These are phyloP conservation scores for Cyanistes caeruleus DNA, from an alignment of 2,113 vertebrate species.

Conservation along the genomic window DNA sequence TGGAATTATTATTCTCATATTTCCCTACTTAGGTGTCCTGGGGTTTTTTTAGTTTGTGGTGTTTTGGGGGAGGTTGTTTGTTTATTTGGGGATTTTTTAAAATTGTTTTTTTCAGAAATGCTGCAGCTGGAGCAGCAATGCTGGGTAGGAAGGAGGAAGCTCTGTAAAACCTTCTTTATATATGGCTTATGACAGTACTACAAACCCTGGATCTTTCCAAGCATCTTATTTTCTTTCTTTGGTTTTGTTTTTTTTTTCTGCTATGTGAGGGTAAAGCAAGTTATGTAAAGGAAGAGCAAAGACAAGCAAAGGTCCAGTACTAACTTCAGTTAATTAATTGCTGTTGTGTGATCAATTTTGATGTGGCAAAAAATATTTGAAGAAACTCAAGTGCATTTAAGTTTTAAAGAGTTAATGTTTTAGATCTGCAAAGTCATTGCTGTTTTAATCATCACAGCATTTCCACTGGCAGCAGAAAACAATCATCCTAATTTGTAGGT, in stretches of 20 bases:
- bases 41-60: not conserved
- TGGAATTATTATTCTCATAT: not conserved
- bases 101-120: not conserved
- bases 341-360: not conserved
- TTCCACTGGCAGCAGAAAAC: not conserved
- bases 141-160: not conserved
- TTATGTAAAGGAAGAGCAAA: not conserved
- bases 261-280: not conserved
- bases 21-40: not conserved
- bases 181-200: not conserved
- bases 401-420: not conserved
- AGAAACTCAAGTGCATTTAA: not conserved
- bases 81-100: not conserved
- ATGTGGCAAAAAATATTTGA: not conserved
- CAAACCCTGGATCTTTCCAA: not conserved
- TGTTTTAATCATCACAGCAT: not conserved
- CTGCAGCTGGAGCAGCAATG: not conserved
- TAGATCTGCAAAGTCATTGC: not conserved
- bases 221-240: not conserved
- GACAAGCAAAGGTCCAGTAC: not conserved
- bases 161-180: not conserved
- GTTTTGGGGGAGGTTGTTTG: fast-evolving
- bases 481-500: not conserved
- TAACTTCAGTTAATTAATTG: not conserved
- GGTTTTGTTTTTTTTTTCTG: not conserved